Evolutionary conservation across 2,113 vertebrate species (phyloP).

Genomic region (Amphilophus citrinellus): DNA sequence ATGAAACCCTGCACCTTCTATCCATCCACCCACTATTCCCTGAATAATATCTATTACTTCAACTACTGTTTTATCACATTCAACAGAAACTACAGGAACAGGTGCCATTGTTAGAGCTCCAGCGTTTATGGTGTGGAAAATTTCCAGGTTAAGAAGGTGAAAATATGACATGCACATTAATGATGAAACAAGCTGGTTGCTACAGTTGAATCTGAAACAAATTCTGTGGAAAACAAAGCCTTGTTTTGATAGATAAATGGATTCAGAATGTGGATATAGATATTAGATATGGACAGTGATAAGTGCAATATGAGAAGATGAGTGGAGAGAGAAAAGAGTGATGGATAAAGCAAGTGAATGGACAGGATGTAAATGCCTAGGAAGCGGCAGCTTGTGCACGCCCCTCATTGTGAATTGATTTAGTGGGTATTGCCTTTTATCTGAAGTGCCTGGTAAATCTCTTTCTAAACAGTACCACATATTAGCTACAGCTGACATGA

Average conservation of each 20-base stretch:
- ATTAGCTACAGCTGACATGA: conserved; percentile 28
- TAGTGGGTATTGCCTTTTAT: conserved; percentile 42
- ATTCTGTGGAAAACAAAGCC: conserved; percentile 5
- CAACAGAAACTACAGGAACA: background rate
- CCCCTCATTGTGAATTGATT: conserved; percentile 38
- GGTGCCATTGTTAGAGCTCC: background rate
- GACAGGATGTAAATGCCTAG: conserved; percentile 50
- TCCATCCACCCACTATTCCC: no score
- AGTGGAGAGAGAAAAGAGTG: conserved; percentile 36
- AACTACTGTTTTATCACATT: background rate
- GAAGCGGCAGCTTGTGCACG: conserved; percentile 3
- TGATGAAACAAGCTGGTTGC: background rate
- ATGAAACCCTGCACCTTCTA: no score
- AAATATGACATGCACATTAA: background rate
- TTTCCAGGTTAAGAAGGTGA: background rate
- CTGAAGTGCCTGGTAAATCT: conserved; percentile 50
- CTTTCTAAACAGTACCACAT: conserved; percentile 14
- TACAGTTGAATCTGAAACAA: conserved; percentile 14
- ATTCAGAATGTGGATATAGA: conserved; percentile 31
- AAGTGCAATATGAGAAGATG: conserved; percentile 70
- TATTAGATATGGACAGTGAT: conserved; percentile 44
- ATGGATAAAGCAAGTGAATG: conserved; percentile 61
- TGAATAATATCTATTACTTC: no score
- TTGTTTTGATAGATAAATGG: conserved; percentile 26
- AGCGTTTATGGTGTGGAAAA: background rate